Evolutionary conservation across 2,888 invertebrate species (phyloP), one percentile per base, ranked within the genome.

Genomic region (Diadegma fenestrale): DNA sequence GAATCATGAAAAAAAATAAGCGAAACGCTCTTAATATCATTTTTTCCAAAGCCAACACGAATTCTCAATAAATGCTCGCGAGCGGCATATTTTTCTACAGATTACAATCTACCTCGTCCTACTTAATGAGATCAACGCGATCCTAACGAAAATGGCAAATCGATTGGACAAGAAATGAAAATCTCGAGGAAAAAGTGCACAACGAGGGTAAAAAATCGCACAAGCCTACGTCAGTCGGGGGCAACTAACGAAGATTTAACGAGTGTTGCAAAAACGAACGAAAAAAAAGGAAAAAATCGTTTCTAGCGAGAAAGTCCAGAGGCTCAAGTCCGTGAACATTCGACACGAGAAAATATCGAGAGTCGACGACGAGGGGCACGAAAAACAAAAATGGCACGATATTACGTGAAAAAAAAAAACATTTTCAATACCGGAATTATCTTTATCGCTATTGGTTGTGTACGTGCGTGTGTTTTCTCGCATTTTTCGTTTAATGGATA

Each of bases 201-300:
- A 75, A 58, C 3, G 66, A 79, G 51, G 72, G 66, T 82, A 73
- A 66, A 66, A 69, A 83, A 87, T 89, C 89, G 90, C 90, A 88
- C 90, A 90, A 89, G 89, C 87, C 88, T 89, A 89, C 86, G 79
- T 79, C 77, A 63, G 85, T 84, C 86, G 84, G 72, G 84, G 87
- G 86, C 80, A 82, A 79, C 79, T 84, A 51, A 71, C 51, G 48
- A 61, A 75, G 68, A 75, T 58, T 61, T 71, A 68, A 48, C 75
- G 69, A 75, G 71, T n/a, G n/a, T 79, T 45, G 72, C 58, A 80
- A 26, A 58, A 26, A 26, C 12, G 12, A 26, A 58, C 12, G 4
- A 12, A 22, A n/a, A 58, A 7, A 48, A 48, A 22, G 72, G 43
- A n/a, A 79, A 12, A 82, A 64, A 75, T 68, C 71, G 51, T 75